phyloP scores from a whole-genome alignment of 2,888 invertebrate species.

The Ormyrus nitidulus region DNA sequence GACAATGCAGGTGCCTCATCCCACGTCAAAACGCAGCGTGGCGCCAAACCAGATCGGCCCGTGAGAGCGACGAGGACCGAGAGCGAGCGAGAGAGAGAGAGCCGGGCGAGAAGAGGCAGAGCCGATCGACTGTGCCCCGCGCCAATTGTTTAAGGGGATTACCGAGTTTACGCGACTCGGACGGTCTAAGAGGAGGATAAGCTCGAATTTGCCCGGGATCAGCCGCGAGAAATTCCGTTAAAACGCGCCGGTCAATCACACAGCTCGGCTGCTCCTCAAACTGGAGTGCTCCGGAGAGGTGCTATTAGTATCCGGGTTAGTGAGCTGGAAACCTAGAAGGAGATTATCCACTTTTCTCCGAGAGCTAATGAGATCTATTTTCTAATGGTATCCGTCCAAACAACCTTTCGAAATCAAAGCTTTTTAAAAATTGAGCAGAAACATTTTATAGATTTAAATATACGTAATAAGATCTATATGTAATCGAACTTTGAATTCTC shows the following conservation, averaged over 20 bases:
- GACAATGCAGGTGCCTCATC: constrained; percentile 76
- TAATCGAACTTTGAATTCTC: no score
- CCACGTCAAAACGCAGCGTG: constrained; percentile 75
- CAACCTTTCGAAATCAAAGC: no score
- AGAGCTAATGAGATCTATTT: not conserved
- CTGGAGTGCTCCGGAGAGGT: constrained; percentile 3
- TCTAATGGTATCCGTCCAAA: no score
- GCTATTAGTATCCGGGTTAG: not conserved
- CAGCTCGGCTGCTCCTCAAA: constrained; percentile 50
- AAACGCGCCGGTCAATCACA: constrained; percentile 60
- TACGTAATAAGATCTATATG: no score
- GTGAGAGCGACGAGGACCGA: constrained; percentile 45
- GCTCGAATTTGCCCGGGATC: constrained; percentile 63
- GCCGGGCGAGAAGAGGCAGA: constrained; percentile 6
- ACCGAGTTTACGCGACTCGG: constrained; percentile 66
- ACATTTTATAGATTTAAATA: no score
- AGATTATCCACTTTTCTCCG: not conserved
- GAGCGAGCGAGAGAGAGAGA: constrained; percentile 12
- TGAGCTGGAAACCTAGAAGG: constrained; percentile 25
- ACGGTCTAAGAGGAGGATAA: constrained; percentile 60
- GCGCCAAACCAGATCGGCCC: constrained; percentile 65
- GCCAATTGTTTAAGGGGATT: constrained; percentile 73
- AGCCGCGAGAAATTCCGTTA: constrained; percentile 63
- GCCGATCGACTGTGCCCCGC: constrained; percentile 65
- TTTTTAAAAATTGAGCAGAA: no score